Evolutionary conservation across 2,888 invertebrate species (phyloP).

Genomic region (Strigamia transsilvanica): DNA sequence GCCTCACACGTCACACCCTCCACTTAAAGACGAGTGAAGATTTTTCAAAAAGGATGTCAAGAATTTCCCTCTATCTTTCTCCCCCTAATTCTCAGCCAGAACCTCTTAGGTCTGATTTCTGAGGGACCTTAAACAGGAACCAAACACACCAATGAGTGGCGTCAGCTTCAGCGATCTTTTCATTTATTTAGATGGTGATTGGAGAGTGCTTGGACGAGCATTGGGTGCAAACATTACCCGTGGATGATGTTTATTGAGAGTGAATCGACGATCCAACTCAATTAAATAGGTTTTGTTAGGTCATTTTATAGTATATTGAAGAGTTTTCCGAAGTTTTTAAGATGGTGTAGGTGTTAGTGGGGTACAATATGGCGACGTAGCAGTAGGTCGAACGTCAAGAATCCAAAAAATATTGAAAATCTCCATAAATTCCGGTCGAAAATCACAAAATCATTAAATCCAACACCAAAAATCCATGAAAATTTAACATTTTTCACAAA

Average conservation of each 20-base stretch:
- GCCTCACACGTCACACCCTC: conserved; percentile 44
- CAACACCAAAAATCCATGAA: too few relatives aligned
- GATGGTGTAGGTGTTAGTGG: too few relatives aligned
- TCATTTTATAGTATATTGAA: too few relatives aligned
- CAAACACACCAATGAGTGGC: conserved; percentile 43
- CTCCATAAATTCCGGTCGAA: too few relatives aligned
- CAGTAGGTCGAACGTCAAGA: too few relatives aligned
- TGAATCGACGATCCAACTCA: background rate
- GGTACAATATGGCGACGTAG: too few relatives aligned
- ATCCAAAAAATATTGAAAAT: too few relatives aligned
- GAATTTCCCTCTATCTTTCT: background rate
- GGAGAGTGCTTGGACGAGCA: background rate
- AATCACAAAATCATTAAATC: too few relatives aligned
- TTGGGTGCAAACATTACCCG: background rate
- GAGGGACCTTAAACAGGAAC: conserved; percentile 16
- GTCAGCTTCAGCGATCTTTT: background rate
- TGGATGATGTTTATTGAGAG: background rate
- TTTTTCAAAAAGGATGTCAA: conserved; percentile 46
- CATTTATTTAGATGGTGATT: conserved; percentile 44
- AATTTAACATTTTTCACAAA: too few relatives aligned
- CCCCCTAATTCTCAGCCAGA: background rate
- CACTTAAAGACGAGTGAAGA: conserved; percentile 21
- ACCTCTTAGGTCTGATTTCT: conserved; percentile 46
- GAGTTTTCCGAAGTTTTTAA: too few relatives aligned
- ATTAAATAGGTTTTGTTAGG: background rate